Base-by-base conservation (phyloP, 1,140 invertebrate genomes). In the Heliconius congener region DNA sequence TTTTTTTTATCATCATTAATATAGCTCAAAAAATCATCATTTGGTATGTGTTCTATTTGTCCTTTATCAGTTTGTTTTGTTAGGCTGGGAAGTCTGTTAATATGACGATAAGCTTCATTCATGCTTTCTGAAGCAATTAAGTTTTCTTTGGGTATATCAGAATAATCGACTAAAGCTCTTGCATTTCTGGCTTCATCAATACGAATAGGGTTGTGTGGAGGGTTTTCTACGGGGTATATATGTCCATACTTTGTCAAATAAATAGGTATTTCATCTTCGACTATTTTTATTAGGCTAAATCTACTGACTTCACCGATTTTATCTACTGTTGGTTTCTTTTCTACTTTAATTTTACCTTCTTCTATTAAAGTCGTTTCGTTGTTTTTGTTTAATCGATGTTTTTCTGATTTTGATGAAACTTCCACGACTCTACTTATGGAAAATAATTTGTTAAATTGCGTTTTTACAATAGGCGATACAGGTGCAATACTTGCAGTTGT, bases 301-400 rank as follows among this genome's bases (percentile, higher is more conserved):
- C 96, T 93, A 88, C 95, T 96, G 1, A 96, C 96, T 90, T 96
- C 96, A 76, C 96, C 96, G 78, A 96, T 95, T 94, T 96, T 96
- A 85, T 96, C 95, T 3, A 96, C 85, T 13, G 94, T 95, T 8
- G 96, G 95, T 85, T 95, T 93, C 74, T 95, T 95, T 84, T 96
- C 95, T 70, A 96, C 89, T 73, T 93, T 94, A 50, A 95, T 86
- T 84, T 93, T 88, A 3, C 94, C 91, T 84, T 92, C 91, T 88
- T 96, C 91, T 57, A 95, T 89, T 5, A 95, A 88, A 46, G 93
- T 94, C 50, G 95, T 94, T 85, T 95, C 95, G 82, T 95, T 95
- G 80, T 96, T 96, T 73, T 95, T 95, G 78, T 96, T 95, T 34
- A 95, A 84, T 73, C 94, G 93, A 42, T 95, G 91, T 88, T 95